Base-by-base conservation (phyloP, 2,113 vertebrate species). In the Silurus glanis region DNA sequence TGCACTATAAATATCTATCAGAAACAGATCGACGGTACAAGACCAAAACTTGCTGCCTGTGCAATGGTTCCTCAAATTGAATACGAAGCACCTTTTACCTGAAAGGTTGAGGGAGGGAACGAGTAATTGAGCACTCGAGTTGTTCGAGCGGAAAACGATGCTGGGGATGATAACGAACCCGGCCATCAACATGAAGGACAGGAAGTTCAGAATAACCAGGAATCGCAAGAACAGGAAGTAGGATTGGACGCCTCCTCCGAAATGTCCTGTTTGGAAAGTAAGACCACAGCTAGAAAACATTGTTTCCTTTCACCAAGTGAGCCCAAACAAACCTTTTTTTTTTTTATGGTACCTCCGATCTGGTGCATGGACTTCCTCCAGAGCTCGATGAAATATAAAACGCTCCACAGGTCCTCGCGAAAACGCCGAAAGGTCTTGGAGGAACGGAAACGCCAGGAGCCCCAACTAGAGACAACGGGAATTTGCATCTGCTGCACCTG, bases 151-250 rank as follows among this genome's bases (percentile, higher is more conserved):
- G 86, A 95, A 93, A 86, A 94, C 90, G 17, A 95, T 88, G 82
- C 91, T 96, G 89, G 95, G 96, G 87, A 94, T 89, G 78, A 96
- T 85, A 85, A 97, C 94, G 8, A 96, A 95, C 5, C 89, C 95
- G 62, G 89, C 93, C 4, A 93, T 93, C 16, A 97, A 87, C 56
- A 96, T 87, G 3, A 94, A 96, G 1, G 96, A 96, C 67, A 95
- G 85, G 80, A 95, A 91, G 91, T 97, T 97, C 16, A 97, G 95
- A 13, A 97, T 66, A 37, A 98, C 95, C 90, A 97, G 91, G 90
- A 97, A 97, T 5, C 96, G 92, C 81, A 97, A 92, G 83, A 97
- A 96, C 28, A 93, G 83, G 88, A 98, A 97, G 90, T 96, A 97
- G 59, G 96, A 96, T 87, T 94, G 90, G 14, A 97, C 97, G 10